Evolutionary conservation across 1,140 invertebrate species (phyloP).

Genomic region (Diachasmimorpha longicaudata): DNA sequence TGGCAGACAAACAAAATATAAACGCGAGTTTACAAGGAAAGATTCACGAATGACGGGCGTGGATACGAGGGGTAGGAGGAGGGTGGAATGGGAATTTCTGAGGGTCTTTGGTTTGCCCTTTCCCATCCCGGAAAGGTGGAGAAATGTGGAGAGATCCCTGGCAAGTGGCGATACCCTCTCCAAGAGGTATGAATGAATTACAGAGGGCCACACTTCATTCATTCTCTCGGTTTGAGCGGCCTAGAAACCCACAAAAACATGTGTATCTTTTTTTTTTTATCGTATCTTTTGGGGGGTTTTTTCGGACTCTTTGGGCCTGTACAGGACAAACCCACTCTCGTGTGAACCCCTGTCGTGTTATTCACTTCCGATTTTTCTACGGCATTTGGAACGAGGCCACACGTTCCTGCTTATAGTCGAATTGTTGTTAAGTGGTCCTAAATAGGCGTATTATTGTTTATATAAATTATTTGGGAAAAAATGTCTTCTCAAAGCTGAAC

Average conservation of each 20-base stretch:
- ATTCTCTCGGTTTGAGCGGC: slow-evolving; percentile 52
- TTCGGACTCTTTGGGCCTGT: neutral
- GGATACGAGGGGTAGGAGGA: slow-evolving; percentile 6
- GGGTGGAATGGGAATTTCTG: slow-evolving; percentile 28
- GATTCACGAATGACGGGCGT: neutral
- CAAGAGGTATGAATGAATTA: slow-evolving; percentile 58
- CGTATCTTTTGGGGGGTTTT: neutral
- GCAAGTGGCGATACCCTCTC: slow-evolving; percentile 44
- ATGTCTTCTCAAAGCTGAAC: no score
- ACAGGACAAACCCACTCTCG: neutral
- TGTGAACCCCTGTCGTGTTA: neutral
- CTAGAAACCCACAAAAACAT: slow-evolving; percentile 58
- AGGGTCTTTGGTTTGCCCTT: slow-evolving; percentile 20
- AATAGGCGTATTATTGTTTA: no score
- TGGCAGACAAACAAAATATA: neutral
- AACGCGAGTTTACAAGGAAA: slow-evolving; percentile 16
- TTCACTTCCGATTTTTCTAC: neutral
- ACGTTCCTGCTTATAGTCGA: no score
- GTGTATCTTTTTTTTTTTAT: slow-evolving; percentile 36
- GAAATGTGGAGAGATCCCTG: slow-evolving; percentile 24
- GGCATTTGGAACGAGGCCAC: no score
- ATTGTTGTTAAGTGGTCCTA: no score
- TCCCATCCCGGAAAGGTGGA: slow-evolving; percentile 12
- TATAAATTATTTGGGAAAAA: no score
- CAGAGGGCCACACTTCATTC: slow-evolving; percentile 55